Evolutionary conservation across 2,888 invertebrate species (phyloP).

Genomic region (Cepaea hortensis): DNA sequence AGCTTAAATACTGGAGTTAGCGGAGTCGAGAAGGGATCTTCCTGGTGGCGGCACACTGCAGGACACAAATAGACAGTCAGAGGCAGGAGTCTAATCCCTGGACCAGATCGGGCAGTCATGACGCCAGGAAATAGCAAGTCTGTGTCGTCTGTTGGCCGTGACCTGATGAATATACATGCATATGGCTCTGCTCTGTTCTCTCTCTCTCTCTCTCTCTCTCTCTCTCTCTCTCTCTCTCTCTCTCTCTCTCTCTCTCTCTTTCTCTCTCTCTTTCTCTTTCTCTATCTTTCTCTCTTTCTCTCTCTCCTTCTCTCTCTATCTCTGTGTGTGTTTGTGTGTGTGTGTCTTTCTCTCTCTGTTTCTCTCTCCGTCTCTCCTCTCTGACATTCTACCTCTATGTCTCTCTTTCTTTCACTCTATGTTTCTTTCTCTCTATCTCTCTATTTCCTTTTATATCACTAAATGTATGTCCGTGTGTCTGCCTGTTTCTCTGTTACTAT

Average conservation of each 20-base stretch:
- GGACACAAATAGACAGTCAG: not conserved
- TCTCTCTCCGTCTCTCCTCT: too few relatives aligned
- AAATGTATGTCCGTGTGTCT: not conserved
- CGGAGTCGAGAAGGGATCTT: not conserved
- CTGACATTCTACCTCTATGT: not conserved
- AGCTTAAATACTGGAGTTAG: conserved; percentile 17
- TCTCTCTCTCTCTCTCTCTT: not conserved
- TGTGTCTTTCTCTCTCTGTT: too few relatives aligned
- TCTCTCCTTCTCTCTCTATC: not conserved
- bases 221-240: too few relatives aligned
- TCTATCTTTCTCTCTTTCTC: not conserved
- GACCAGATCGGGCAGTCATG: not conserved
- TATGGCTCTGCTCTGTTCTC: not conserved
- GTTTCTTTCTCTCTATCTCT: not conserved
- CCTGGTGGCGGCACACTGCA: not conserved
- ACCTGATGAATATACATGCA: not conserved
- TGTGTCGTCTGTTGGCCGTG: not conserved
- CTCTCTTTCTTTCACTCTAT: not conserved
- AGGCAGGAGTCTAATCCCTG: not conserved
- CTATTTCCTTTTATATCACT: not conserved
- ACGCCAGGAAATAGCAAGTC: not conserved
- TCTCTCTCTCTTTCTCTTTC: not conserved
- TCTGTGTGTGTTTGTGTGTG: too few relatives aligned
- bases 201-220: not conserved
- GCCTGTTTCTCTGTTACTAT: conserved; percentile 18